Evolutionary conservation across 2,797 vertebrate species (phyloP), one percentile per base, ranked within the genome.

Genomic region (Sebastolobus altivelis): DNA sequence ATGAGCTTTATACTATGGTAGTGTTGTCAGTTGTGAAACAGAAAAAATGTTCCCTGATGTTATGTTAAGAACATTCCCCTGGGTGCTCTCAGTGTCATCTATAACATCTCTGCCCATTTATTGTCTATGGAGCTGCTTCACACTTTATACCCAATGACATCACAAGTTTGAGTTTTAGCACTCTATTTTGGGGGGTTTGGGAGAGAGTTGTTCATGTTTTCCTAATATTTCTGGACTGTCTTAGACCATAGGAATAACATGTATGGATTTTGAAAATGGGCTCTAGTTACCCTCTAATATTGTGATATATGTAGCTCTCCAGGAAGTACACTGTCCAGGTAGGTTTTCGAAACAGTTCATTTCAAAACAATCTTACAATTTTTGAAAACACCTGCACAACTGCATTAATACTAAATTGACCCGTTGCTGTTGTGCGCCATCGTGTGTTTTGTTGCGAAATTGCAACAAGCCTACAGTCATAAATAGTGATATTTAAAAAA

Each of bases 341-440:
- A 20, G n/a, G 54, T 49, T 12, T 4, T 4, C 4, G 8, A 33
- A 56, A 33, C 43, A 33, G 27, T 43, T 4, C 0, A 16, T 56
- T 46, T 46, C 5, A 55, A 43, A 46, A 35, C 25, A 25, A 4
- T n/a, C 1, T 13, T 13, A 3, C 2, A 55, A 8, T 3, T 72
- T 49, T 43, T 2, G 7, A 14, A 10, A 8, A n/a, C 10, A 12
- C 33, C 20, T 69, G 69, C 46, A 59, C 20, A 29, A 11, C 1
- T 9, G 5, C 7, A 6, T 29, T 16, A 8, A 13, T 25, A 25
- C 10, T 40, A 0, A 1, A 61, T 5, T 29, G 1, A 72, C 20
- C 11, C 0, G 27, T 67, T 85, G 86, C 31, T 80, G n/a, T 40
- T 18, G 61, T 40, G 80, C 88, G 86, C 90, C 92, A 85, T 22